Evolutionary conservation across 2,113 vertebrate species (phyloP), one percentile per base, ranked within the genome.

Genomic region (Anser cygnoides): DNA sequence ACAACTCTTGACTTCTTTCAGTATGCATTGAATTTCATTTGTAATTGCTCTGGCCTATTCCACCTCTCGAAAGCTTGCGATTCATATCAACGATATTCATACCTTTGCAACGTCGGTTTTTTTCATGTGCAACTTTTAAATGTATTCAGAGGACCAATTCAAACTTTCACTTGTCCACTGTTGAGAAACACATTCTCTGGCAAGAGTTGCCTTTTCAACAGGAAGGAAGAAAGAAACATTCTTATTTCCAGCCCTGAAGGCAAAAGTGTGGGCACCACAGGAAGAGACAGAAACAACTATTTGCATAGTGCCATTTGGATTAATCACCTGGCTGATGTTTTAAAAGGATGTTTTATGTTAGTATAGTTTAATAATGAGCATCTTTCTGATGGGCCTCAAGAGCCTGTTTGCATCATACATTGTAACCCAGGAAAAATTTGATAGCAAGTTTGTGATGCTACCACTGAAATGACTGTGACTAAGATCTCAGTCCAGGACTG

Each of bases 81-180:
- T 58, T 96, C 37, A 0, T 58, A 77, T 66, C 11, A 8, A 92
- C 37, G 37, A 37, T 37, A 37, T 37, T 37, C 37, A 96, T 77
- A 20, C 28, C 20, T 57, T 96, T 84, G 43, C 43, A 89, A 80
- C 72, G 26, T 23, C 79, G 6, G 16, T 55, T 95, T 55, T 66
- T 46, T 88, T 72, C 55, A 22, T 62, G 33, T 86, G 62, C 23
- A 76, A 90, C 37, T 84, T 91, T 83, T 58, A 92, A 96, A 89
- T 52, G 28, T 68, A 78, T 72, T 74, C 58, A 91, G 90, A 95
- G 61, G 44, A 43, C 22, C 50, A 25, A 7, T 85, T 76, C 70
- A 92, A 71, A 62, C 61, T 97, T 95, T 67, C 72, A 44, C 28
- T 86, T 81, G 79, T 74, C 49, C 62, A 77, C 90, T 84, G 55